phyloP scores from a whole-genome alignment of 2,113 vertebrate species.

The Amphiprion ocellaris region DNA sequence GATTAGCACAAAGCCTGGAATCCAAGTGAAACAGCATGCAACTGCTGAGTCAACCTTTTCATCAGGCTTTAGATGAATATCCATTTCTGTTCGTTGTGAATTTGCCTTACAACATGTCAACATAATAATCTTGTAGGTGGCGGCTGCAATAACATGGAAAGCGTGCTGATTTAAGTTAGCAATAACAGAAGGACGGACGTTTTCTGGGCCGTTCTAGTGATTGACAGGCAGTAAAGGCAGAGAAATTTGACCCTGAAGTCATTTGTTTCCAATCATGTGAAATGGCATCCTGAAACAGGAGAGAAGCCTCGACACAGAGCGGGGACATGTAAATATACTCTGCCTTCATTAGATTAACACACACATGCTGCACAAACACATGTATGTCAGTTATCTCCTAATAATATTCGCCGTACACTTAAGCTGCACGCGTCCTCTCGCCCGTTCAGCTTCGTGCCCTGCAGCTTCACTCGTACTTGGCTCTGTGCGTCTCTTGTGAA shows the following conservation, averaged over 20 bases:
- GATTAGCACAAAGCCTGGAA: no score
- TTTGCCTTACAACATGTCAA: slow-evolving; percentile 52
- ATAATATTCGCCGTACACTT: slow-evolving; percentile 48
- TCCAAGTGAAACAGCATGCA: no score
- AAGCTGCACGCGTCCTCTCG: slow-evolving; percentile 9
- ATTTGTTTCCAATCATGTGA: slow-evolving; percentile 84
- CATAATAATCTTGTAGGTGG: slow-evolving; percentile 54
- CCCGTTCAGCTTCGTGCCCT: slow-evolving; percentile 55
- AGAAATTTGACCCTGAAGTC: slow-evolving; percentile 75
- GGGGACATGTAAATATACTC: slow-evolving; percentile 75
- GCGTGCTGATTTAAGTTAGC: slow-evolving; percentile 50
- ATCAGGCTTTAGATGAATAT: slow-evolving; percentile 42
- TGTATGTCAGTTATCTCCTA: slow-evolving; percentile 51
- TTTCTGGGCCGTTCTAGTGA: slow-evolving; percentile 56
- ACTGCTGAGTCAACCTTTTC: slow-evolving; percentile 22
- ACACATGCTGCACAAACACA: slow-evolving; percentile 27
- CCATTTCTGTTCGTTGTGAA: slow-evolving; percentile 18
- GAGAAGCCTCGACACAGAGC: slow-evolving; percentile 55
- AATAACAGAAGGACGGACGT: slow-evolving; percentile 61
- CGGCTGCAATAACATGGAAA: slow-evolving; percentile 70
- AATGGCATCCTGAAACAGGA: slow-evolving; percentile 78
- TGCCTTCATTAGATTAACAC: slow-evolving; percentile 80
- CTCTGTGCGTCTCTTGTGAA: slow-evolving; percentile 57
- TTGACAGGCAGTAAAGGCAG: slow-evolving; percentile 73
- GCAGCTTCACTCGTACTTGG: slow-evolving; percentile 56